These are phyloP conservation scores for Danio kyathit DNA, from an alignment of 2,797 vertebrate species.

Conservation along the genomic window DNA sequence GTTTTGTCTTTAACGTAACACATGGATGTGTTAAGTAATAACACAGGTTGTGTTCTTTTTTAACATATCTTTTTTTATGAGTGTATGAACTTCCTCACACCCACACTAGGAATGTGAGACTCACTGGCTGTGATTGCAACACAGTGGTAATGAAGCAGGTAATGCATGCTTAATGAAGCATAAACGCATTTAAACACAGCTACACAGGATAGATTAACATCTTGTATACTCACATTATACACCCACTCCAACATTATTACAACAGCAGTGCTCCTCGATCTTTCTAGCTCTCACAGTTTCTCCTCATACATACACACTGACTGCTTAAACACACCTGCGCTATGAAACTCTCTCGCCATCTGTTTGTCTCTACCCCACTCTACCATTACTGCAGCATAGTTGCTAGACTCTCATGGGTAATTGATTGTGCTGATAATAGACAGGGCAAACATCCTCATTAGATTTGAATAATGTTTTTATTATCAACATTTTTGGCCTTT, in stretches of 20 bases:
- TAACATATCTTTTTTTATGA: too few species aligned
- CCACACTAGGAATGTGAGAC: slow-evolving; percentile 64
- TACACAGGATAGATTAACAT: slow-evolving; percentile 48
- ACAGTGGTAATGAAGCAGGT: slow-evolving; percentile 82
- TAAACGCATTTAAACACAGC: slow-evolving; percentile 75
- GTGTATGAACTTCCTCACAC: slow-evolving; percentile 33
- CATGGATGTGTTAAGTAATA: too few species aligned
- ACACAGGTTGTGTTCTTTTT: too few species aligned
- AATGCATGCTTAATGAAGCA: slow-evolving; percentile 86
- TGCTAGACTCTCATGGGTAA: slow-evolving; percentile 4
- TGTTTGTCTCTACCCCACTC: slow-evolving; percentile 37
- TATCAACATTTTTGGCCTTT: neutral
- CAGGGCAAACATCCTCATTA: neutral
- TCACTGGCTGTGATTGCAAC: slow-evolving; percentile 72
- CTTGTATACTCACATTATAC: slow-evolving; percentile 45
- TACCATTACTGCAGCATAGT: neutral
- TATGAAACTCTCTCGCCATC: slow-evolving; percentile 50
- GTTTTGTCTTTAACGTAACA: too few species aligned
- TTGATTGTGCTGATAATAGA: slow-evolving; percentile 32
- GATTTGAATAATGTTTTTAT: slow-evolving; percentile 5
- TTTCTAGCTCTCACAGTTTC: slow-evolving; percentile 27
- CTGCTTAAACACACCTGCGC: slow-evolving; percentile 46
- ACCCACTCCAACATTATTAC: slow-evolving; percentile 47
- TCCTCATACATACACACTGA: slow-evolving; percentile 20
- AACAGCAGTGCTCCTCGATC: slow-evolving; percentile 18